These are phyloP conservation scores for Monopis laevigella DNA, from an alignment of 2,888 invertebrate genomes.

Conservation along the genomic window DNA sequence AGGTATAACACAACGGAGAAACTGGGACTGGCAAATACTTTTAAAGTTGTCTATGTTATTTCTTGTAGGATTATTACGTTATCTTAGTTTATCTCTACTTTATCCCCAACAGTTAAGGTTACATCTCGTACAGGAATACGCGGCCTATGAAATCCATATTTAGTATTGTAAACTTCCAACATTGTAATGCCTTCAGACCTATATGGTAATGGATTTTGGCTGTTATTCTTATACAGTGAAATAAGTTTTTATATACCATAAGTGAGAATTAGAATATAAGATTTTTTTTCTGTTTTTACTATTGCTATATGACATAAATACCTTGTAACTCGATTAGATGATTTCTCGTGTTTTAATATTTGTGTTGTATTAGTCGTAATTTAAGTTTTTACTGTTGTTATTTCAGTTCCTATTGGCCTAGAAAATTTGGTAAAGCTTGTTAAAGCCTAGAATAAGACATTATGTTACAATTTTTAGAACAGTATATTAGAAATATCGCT, in stretches of 20 bases:
- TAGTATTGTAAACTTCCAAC: no score
- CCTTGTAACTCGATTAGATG: no score
- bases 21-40: no score
- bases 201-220: conserved; percentile 30
- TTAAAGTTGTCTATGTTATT: no score
- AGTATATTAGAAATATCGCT: conserved; percentile 50
- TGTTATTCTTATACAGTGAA: conserved; percentile 37
- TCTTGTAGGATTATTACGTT: no score
- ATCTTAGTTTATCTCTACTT: no score
- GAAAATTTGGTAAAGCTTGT: conserved; percentile 50
- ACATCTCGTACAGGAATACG: no score
- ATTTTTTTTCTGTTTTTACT: neutral
- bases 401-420: conserved; percentile 64
- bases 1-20: no score
- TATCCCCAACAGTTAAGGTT: no score
- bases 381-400: conserved; percentile 22
- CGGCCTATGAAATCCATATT: no score
- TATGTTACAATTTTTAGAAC: conserved; percentile 2
- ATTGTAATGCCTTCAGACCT: neutral
- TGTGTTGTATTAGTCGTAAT: neutral
- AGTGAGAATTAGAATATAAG: conserved; percentile 38
- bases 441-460: conserved; percentile 8
- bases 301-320: conserved; percentile 1
- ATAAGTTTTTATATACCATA: conserved; percentile 48
- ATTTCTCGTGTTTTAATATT: neutral